Evolutionary conservation across 2,797 vertebrate species (phyloP).

Genomic region (Lithobates sylvaticus): DNA sequence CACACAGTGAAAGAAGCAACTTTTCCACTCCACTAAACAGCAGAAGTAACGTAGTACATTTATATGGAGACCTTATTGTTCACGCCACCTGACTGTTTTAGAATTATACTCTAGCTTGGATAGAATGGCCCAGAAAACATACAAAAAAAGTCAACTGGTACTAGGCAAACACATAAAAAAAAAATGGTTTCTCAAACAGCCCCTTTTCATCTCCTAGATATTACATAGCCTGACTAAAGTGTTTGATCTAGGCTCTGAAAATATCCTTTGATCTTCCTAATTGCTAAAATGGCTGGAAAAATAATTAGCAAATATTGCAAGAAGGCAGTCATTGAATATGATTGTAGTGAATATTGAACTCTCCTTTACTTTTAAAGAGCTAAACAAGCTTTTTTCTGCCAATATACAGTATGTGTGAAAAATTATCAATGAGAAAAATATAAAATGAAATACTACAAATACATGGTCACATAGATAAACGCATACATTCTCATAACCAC

Average conservation of each 20-base stretch:
- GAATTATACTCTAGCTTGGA: background rate
- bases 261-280: slow-evolving; percentile 52
- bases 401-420: background rate
- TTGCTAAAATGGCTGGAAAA: slow-evolving; percentile 40
- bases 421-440: background rate
- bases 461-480: background rate
- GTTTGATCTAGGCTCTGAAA: slow-evolving; percentile 43
- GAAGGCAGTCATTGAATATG: background rate
- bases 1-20: no score
- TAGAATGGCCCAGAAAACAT: background rate
- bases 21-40: no score
- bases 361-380: background rate
- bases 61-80: no score
- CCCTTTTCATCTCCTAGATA: slow-evolving; percentile 18
- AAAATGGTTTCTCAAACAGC: background rate
- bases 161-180: background rate
- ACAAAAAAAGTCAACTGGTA: background rate
- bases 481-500: background rate
- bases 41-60: background rate
- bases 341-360: background rate
- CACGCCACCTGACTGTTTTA: background rate
- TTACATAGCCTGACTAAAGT: slow-evolving; percentile 23
- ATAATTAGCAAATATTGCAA: slow-evolving; percentile 36
- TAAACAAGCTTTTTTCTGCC: background rate
- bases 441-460: background rate